Conservation (phyloP, 2,797 vertebrate species). For the Scleropages formosus region DNA sequence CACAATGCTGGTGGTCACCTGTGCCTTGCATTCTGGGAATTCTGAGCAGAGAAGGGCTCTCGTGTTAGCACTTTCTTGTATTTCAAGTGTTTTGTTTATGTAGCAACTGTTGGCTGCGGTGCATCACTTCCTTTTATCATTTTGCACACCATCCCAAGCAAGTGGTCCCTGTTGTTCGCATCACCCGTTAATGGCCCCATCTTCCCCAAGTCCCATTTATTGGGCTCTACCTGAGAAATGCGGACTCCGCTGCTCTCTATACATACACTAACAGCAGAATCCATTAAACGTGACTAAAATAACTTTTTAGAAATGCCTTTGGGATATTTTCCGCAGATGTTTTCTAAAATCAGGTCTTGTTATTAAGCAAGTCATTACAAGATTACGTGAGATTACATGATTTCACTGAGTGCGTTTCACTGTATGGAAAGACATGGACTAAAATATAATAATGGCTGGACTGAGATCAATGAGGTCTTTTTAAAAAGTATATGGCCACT, state of each 20-base stretch:
- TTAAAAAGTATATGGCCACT: neutral
- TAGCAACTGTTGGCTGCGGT: neutral
- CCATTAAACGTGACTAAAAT: neutral
- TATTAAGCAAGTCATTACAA: no score
- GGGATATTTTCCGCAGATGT: neutral
- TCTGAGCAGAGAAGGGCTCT: neutral
- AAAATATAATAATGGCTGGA: slow-evolving; percentile 12
- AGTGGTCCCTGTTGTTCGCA: neutral
- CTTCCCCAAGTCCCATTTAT: neutral
- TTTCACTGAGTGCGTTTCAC: no score
- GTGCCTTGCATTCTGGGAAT: neutral
- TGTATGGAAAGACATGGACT: neutral
- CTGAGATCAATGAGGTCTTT: neutral
- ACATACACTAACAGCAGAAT: neutral
- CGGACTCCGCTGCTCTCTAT: neutral
- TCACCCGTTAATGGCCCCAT: neutral
- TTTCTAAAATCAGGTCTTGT: no score
- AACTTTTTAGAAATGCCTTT: neutral
- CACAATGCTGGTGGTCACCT: neutral
- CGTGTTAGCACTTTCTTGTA: neutral
- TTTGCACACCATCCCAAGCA: neutral
- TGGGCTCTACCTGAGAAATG: neutral
- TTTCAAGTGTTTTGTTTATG: slow-evolving; percentile 12
- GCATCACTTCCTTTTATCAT: neutral
- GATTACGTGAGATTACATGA: no score